Base-by-base conservation (phyloP, 1,140 invertebrate species). In the Stratiolaelaps scimitus region DNA sequence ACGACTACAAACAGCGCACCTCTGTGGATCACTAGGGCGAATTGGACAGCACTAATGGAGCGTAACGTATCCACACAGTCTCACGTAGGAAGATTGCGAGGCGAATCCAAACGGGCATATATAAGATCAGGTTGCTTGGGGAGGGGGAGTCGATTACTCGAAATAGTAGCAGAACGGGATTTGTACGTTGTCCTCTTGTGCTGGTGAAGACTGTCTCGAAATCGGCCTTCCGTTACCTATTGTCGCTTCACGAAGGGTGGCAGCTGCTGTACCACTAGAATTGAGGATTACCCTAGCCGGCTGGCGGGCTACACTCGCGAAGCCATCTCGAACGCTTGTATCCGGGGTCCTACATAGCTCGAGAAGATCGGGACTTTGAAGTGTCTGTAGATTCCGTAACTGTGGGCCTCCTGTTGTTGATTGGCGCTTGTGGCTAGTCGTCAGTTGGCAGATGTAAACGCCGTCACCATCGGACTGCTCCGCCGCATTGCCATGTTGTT, bases 371-470 rank as follows among this genome's bases (percentile, higher is more conserved):
- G 53, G 53, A 60, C 53, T 23, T 28, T 48, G 47, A 20, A 20
- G 47, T 15, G 26, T 15, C 53, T 60, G 53, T 34, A 60, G 6
- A 17, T 29, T 26, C 6, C 53, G 53, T 34, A 26, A 26, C 15
- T 15, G 15, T 34, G 53, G 53, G 4, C 5, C 34, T 40, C 5
- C 34, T 40, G 34, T 10, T 10, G 34, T 10, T 10, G 34, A 4
- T 40, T 40, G 34, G 6, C 23, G 53, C 13, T 15, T 26, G 15
- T 60, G 53, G 26, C 53, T 34, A 26, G 53, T 20, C 15, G 53
- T 19, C 53, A 60, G 53, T 60, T 60, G 53, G 34, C 53, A 60
- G 34, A 60, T 26, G 53, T 60, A 60, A 34, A 60, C 53, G 4
- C 53, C 53, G 23, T 26, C 23, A 19, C 15, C 53, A 15, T 26